A percentile compares a stretch with the other conserved stretches of the same genome.
phyloP scores from a whole-genome alignment of 2,113 vertebrate genomes.

The Ciconia maguari region DNA sequence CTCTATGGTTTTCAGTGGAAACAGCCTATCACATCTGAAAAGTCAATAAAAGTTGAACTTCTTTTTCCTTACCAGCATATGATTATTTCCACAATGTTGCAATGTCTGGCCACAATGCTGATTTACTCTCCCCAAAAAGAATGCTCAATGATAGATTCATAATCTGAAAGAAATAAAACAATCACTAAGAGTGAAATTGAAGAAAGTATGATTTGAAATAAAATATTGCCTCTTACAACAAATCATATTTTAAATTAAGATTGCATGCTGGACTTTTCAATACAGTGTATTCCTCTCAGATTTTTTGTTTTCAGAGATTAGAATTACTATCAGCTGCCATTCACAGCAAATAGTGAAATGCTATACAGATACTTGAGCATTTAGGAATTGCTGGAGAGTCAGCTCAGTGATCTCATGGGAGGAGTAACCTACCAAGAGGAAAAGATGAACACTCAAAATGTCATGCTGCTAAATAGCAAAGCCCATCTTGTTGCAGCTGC shows the following conservation, averaged over 20 bases:
- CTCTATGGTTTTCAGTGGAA: background rate
- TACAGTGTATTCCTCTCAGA: background rate
- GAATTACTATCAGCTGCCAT: background rate
- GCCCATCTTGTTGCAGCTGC: conserved; percentile 17
- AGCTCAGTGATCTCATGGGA: background rate
- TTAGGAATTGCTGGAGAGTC: background rate
- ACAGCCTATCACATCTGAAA: background rate
- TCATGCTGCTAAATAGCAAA: background rate
- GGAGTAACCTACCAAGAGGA: background rate
- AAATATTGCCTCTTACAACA: background rate
- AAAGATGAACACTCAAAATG: background rate
- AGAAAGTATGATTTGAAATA: background rate
- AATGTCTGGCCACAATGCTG: background rate
- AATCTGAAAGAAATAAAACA: background rate
- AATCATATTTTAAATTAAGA: background rate
- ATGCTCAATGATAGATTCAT: background rate
- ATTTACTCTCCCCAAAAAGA: background rate
- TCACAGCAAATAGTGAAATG: background rate
- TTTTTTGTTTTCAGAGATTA: background rate
- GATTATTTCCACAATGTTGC: background rate
- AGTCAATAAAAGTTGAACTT: background rate
- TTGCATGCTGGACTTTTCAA: background rate
- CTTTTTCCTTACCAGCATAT: background rate
- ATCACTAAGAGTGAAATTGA: background rate
- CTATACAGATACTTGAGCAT: background rate